Percentiles rank a stretch among this genome's conserved stretches.
phyloP scores from a whole-genome alignment of 1,140 invertebrate species.

The Macrobrachium rosenbergii region DNA sequence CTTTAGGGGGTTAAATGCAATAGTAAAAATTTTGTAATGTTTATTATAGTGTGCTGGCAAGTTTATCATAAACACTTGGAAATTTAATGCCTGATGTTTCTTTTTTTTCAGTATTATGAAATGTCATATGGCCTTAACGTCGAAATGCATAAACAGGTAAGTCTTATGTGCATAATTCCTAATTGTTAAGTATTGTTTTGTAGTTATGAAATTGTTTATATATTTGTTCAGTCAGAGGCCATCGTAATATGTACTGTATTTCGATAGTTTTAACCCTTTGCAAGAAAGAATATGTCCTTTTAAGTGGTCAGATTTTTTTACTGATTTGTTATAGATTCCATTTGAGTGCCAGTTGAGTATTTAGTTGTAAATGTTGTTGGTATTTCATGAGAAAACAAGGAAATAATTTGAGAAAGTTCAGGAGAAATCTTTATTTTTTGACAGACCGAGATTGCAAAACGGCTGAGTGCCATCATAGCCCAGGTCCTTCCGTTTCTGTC shows the following conservation, averaged over 20 bases:
- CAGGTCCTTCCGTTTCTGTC: slow-evolving; percentile 79
- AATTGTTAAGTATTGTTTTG: neutral
- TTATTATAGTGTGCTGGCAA: too few species aligned
- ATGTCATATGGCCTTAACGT: slow-evolving; percentile 99
- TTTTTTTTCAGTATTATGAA: slow-evolving; percentile 95
- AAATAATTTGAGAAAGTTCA: too few species aligned
- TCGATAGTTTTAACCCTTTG: slow-evolving; percentile 45
- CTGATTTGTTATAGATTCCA: slow-evolving; percentile 26
- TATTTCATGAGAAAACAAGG: too few species aligned
- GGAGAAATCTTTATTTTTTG: slow-evolving; percentile 26
- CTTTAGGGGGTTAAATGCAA: too few species aligned
- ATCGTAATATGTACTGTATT: neutral
- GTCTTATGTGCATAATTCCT: slow-evolving; percentile 62
- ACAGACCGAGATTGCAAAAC: slow-evolving; percentile 79
- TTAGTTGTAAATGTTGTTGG: too few species aligned
- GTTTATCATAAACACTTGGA: neutral
- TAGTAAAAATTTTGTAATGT: too few species aligned
- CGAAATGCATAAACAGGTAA: slow-evolving; percentile 99
- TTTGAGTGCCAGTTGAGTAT: neutral
- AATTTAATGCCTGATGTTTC: neutral
- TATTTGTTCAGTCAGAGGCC: neutral
- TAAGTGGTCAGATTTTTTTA: too few species aligned
- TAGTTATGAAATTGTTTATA: slow-evolving; percentile 9
- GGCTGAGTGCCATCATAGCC: slow-evolving; percentile 76
- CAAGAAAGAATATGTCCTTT: too few species aligned